Base-by-base conservation (phyloP, 2,888 invertebrate species). In the Heteropelma amictum region DNA sequence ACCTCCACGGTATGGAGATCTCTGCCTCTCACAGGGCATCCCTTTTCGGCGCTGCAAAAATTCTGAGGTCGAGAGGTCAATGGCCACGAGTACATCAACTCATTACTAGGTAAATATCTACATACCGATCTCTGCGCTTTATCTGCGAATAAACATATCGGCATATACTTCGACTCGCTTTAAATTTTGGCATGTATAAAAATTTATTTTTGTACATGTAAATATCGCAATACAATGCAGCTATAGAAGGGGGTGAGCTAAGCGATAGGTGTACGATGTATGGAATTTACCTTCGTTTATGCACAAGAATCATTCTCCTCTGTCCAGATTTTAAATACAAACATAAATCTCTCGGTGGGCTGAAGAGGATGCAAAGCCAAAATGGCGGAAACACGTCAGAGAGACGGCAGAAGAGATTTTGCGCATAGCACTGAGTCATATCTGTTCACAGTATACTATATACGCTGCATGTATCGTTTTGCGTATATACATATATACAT, bases 51-150 rank as follows among this genome's bases (percentile, higher is more conserved):
- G 92, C 93, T 0, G 92, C 93, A 35, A 91, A 92, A 69, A 90
- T 92, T 63, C 89, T 94, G 67, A 90, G 94, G 70, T 90, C 91
- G 68, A 89, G 90, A 35, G 94, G 95, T 1, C 94, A 94, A 85
- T 90, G 91, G 82, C 92, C 93, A 1, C 89, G 94, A 79, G 90
- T 94, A 72, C 91, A 94, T 82, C 94, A 94, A 85, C 87, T 94
- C 35, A 89, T 94, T 33, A 92, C 93, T 23, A 92, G 94, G 94
- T 94, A 80, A 85, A 80, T 49, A 28, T 51, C 6, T 17, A 28
- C 6, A 23, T 35, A 26, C 12, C 28, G 38, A 38, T 14, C 14
- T 14, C 1, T 38, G 1, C 4, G 1, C 14, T 38, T n/a, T n/a
- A 38, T 12, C 35, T 5, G n/a, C 4, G 2, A 38, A 56, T 51